phyloP scores from a whole-genome alignment of 1,140 invertebrate species.

The Pogonognathellus flavescens region DNA sequence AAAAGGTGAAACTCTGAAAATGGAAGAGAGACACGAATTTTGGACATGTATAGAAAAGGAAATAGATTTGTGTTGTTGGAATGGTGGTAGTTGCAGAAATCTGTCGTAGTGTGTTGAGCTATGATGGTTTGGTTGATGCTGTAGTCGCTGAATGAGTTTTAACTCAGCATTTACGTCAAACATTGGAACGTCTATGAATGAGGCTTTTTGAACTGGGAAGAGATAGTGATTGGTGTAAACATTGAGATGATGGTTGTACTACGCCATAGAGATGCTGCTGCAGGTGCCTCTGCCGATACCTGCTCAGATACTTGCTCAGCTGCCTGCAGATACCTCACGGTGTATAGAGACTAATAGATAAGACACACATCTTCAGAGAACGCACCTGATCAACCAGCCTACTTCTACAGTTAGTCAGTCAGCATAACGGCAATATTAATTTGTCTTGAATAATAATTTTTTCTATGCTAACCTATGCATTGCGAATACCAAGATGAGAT shows the following conservation, averaged over 20 bases:
- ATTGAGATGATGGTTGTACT: too few relatives aligned
- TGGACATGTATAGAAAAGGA: too few relatives aligned
- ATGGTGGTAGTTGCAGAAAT: background rate
- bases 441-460: conserved; percentile 51
- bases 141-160: conserved; percentile 23
- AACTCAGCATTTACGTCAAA: conserved; percentile 34
- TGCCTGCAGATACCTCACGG: too few relatives aligned
- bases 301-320: too few relatives aligned
- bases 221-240: background rate
- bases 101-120: background rate
- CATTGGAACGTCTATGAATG: conserved; percentile 41
- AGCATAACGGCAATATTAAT: conserved; percentile 50
- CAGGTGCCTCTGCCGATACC: too few relatives aligned
- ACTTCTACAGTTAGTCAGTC: conserved; percentile 49
- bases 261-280: too few relatives aligned
- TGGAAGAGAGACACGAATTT: too few relatives aligned
- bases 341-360: background rate
- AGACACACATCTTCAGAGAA: background rate
- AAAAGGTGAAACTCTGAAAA: too few relatives aligned
- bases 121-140: background rate
- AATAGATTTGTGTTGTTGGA: too few relatives aligned
- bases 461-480: background rate
- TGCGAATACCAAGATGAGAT: too few relatives aligned
- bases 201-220: background rate
- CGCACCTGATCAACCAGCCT: conserved; percentile 47